Conservation (phyloP, 2,888 invertebrate species). For the Slavum lentiscoides region DNA sequence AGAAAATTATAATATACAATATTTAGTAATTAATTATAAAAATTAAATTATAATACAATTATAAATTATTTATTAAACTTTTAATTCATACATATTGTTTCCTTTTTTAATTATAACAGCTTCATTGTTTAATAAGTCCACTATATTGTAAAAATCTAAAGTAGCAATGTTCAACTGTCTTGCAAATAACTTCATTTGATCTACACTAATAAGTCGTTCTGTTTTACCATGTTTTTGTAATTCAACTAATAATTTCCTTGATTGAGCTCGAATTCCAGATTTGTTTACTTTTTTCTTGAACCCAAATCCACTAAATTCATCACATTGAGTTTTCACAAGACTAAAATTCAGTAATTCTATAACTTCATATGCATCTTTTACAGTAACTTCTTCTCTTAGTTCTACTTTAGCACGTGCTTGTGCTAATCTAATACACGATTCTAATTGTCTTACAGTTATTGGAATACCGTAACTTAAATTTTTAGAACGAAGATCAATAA, state of each 20-base stretch:
- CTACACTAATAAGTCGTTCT: slow-evolving; percentile 21
- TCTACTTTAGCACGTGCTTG: slow-evolving; percentile 86
- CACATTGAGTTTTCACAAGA: slow-evolving; percentile 75
- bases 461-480: slow-evolving; percentile 74
- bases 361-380: slow-evolving; percentile 80
- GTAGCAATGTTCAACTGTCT: slow-evolving; percentile 40
- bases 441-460: slow-evolving; percentile 84
- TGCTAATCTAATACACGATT: slow-evolving; percentile 83
- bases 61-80: slow-evolving; percentile 19
- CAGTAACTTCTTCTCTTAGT: slow-evolving; percentile 77
- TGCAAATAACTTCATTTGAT: slow-evolving; percentile 40
- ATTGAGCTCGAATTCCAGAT: slow-evolving; percentile 35
- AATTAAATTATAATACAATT: background rate
- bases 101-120: slow-evolving; percentile 47
- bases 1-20: background rate
- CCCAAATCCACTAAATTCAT: slow-evolving; percentile 60
- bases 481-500: slow-evolving; percentile 73
- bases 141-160: slow-evolving; percentile 46
- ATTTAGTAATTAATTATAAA: background rate
- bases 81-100: slow-evolving; percentile 52
- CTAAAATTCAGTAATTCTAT: slow-evolving; percentile 82
- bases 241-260: slow-evolving; percentile 28
- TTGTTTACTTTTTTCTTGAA: slow-evolving; percentile 42
- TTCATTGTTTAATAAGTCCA: slow-evolving; percentile 45
- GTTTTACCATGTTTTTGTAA: slow-evolving; percentile 29